A percentile compares a stretch with the other conserved stretches of the same genome.
Conservation (phyloP, 2,888 invertebrate species). For the Papilio protenor region DNA sequence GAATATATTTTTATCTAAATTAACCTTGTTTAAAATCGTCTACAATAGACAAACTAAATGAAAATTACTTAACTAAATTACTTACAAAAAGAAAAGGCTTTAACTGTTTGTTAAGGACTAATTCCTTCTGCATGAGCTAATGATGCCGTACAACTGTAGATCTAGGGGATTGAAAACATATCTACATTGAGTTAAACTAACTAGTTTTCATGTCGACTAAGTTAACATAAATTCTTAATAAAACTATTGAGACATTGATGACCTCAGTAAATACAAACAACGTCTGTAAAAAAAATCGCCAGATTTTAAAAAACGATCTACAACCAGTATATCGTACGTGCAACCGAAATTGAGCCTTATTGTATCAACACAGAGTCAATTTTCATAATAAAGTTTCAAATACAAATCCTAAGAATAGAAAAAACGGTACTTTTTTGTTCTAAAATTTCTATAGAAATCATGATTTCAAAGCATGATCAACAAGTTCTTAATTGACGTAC, state of each 20-base stretch:
- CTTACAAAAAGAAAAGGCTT: constrained; percentile 2
- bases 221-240: too few species aligned
- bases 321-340: too few species aligned
- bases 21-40: too few species aligned
- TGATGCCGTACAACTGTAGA: constrained; percentile 15
- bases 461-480: constrained; percentile 8
- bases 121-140: neutral
- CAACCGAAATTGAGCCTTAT: too few species aligned
- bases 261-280: too few species aligned
- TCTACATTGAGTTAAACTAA: neutral
- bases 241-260: too few species aligned
- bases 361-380: too few species aligned
- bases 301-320: too few species aligned
- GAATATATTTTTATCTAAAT: neutral
- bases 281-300: too few species aligned
- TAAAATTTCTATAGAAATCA: constrained; percentile 7
- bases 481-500: constrained; percentile 12
- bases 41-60: neutral
- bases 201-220: neutral
- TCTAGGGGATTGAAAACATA: neutral
- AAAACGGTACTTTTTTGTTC: neutral
- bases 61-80: neutral
- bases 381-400: neutral
- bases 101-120: constrained; percentile 1
- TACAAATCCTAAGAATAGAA: too few species aligned